Conservation (phyloP, 1,140 invertebrate species). For the Dinoponera quadriceps region DNA sequence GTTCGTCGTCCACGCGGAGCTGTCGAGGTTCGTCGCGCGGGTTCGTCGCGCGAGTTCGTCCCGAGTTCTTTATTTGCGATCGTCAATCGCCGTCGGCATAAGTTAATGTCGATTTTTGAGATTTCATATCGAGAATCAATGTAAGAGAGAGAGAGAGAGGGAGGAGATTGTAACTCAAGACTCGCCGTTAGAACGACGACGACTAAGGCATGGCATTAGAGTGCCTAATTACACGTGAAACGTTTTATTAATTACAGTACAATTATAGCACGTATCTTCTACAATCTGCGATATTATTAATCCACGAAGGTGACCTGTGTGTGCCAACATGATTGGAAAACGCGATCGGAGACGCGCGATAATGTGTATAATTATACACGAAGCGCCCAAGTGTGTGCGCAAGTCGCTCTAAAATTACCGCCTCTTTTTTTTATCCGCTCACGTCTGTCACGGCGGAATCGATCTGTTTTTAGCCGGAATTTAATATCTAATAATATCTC, state of each 20-base stretch:
- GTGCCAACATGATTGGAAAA: not conserved
- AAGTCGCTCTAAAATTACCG: not conserved
- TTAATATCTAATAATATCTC: constrained; percentile 1
- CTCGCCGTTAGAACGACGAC: not conserved
- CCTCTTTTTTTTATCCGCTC: not conserved
- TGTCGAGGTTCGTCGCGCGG: not conserved
- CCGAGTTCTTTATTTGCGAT: constrained; percentile 12
- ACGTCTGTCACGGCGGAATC: too few relatives aligned
- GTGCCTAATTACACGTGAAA: not conserved
- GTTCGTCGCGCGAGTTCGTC: too few relatives aligned
- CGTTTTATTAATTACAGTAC: not conserved
- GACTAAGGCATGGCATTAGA: not conserved
- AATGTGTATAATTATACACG: not conserved
- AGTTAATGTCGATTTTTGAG: constrained; percentile 23
- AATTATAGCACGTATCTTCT: not conserved
- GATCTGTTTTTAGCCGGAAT: too few relatives aligned
- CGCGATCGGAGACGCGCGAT: not conserved
- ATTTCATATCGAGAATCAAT: constrained; percentile 6
- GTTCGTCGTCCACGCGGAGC: too few relatives aligned
- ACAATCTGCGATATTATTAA: constrained; percentile 1
- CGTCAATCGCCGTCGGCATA: not conserved
- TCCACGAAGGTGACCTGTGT: not conserved
- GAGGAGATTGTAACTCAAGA: not conserved
- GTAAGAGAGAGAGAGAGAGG: not conserved
- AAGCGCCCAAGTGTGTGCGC: not conserved